Conservation (phyloP, 2,888 invertebrate genomes). For the Nemurella pictetii region DNA sequence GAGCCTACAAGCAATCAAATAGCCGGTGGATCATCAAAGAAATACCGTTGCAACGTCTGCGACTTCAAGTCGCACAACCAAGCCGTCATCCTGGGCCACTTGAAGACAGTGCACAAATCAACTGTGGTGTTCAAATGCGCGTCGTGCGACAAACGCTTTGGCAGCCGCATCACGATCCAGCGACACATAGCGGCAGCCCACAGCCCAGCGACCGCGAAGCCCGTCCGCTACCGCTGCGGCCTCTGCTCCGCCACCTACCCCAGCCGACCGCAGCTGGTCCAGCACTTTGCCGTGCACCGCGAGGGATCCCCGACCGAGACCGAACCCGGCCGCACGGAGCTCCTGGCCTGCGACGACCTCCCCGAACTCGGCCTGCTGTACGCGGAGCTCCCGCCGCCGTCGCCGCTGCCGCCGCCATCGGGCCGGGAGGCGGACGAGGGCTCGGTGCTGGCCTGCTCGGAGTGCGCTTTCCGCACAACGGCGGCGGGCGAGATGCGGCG, state of each 20-base stretch:
- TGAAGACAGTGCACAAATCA: conserved; percentile 29
- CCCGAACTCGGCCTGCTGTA: not conserved
- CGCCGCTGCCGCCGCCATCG: not conserved
- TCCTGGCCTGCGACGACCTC: too few relatives aligned
- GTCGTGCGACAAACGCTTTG: conserved; percentile 33
- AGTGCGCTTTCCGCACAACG: not conserved
- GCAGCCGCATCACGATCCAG: not conserved
- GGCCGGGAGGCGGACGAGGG: not conserved
- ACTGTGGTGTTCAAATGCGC: conserved; percentile 38
- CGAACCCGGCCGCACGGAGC: too few relatives aligned
- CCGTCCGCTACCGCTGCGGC: conserved; percentile 31
- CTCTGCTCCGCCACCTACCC: conserved; percentile 34
- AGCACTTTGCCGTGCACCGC: conserved; percentile 35
- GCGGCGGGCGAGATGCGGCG: not conserved
- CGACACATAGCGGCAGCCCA: not conserved
- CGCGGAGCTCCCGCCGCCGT: not conserved
- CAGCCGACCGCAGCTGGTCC: conserved; percentile 20
- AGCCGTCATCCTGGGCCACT: conserved; percentile 3
- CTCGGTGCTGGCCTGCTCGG: not conserved
- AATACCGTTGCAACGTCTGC: conserved; percentile 7
- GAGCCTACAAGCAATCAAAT: not conserved
- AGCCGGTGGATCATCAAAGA: too few relatives aligned
- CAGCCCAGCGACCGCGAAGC: not conserved
- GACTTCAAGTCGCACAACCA: conserved; percentile 24
- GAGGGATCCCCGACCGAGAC: not conserved